Evolutionary conservation across 2,888 invertebrate genomes (phyloP).

Genomic region (Drosophila picticornis): DNA sequence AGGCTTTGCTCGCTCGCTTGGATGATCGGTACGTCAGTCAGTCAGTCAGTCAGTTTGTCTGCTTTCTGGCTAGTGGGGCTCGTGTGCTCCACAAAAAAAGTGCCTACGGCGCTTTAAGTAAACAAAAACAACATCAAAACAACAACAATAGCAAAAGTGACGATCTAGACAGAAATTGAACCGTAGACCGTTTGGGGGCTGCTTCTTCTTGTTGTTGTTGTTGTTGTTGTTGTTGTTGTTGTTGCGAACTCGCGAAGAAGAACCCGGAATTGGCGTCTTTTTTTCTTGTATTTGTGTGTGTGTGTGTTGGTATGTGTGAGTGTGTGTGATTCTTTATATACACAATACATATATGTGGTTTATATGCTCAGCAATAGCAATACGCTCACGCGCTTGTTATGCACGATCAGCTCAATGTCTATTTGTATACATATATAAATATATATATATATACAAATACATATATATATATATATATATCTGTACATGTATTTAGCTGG

Average conservation of each 20-base stretch:
- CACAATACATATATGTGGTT: constrained; percentile 24
- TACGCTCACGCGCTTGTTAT: constrained; percentile 77
- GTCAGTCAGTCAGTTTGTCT: constrained; percentile 1
- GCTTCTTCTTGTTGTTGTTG: constrained; percentile 2
- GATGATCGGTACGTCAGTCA: constrained; percentile 26
- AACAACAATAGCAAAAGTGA: constrained; percentile 52
- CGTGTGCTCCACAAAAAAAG: constrained; percentile 69
- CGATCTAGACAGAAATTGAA: constrained; percentile 77
- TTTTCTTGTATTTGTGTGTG: constrained; percentile 17
- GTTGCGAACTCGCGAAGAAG: constrained; percentile 70
- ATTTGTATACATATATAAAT: constrained; percentile 16
- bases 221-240: constrained; percentile 37
- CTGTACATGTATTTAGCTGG: background rate
- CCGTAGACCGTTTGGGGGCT: constrained; percentile 53
- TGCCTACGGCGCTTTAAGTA: constrained; percentile 66
- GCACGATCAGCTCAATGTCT: constrained; percentile 73
- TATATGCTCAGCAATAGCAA: constrained; percentile 49
- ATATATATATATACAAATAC: too few relatives aligned
- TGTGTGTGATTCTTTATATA: constrained; percentile 3
- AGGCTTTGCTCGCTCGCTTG: constrained; percentile 18
- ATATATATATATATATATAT: background rate
- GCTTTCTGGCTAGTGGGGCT: background rate
- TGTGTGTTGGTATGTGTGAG: background rate
- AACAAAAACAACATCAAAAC: constrained; percentile 1
- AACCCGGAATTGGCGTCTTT: constrained; percentile 77